Percentiles rank a stretch among this genome's conserved stretches.
These are phyloP conservation scores for Epirrhoe alternata DNA, from an alignment of 2,888 invertebrate species.

Conservation along the genomic window DNA sequence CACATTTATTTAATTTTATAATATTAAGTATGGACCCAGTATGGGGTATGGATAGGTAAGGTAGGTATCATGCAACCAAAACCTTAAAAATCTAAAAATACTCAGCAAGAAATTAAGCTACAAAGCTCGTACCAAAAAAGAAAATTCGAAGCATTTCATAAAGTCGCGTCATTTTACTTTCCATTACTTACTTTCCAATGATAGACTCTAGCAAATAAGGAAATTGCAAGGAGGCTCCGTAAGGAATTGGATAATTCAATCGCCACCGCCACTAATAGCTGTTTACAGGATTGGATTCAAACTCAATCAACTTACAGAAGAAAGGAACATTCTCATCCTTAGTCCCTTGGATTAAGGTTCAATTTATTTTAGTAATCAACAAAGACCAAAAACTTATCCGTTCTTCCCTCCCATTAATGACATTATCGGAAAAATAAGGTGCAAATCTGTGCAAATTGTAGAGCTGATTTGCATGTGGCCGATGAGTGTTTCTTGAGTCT, in stretches of 20 bases:
- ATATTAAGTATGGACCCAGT: too few relatives aligned
- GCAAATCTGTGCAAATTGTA: slow-evolving; percentile 28
- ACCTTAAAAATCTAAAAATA: too few relatives aligned
- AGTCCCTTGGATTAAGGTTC: slow-evolving; percentile 17
- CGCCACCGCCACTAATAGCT: slow-evolving; percentile 51
- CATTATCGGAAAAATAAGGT: slow-evolving; percentile 36
- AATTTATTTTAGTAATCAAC: slow-evolving; percentile 15
- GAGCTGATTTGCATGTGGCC: slow-evolving; percentile 23
- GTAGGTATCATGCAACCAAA: too few relatives aligned
- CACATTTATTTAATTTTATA: too few relatives aligned
- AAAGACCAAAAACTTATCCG: slow-evolving; percentile 31
- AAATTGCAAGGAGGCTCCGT: slow-evolving; percentile 53
- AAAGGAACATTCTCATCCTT: slow-evolving; percentile 21
- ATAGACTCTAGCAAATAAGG: slow-evolving; percentile 47
- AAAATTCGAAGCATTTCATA: not conserved
- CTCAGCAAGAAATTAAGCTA: not conserved
- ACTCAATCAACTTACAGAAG: slow-evolving; percentile 35
- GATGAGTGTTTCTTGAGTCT: slow-evolving; percentile 6
- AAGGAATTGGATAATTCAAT: slow-evolving; percentile 57
- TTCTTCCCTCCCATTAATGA: slow-evolving; percentile 30
- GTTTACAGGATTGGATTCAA: slow-evolving; percentile 49
- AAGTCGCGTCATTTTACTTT: slow-evolving; percentile 9
- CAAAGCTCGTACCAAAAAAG: not conserved
- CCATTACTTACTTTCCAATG: slow-evolving; percentile 34
- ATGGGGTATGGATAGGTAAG: too few relatives aligned